Evolutionary conservation across 2,113 vertebrate genomes (phyloP).

Genomic region (Butastur rufipennis): DNA sequence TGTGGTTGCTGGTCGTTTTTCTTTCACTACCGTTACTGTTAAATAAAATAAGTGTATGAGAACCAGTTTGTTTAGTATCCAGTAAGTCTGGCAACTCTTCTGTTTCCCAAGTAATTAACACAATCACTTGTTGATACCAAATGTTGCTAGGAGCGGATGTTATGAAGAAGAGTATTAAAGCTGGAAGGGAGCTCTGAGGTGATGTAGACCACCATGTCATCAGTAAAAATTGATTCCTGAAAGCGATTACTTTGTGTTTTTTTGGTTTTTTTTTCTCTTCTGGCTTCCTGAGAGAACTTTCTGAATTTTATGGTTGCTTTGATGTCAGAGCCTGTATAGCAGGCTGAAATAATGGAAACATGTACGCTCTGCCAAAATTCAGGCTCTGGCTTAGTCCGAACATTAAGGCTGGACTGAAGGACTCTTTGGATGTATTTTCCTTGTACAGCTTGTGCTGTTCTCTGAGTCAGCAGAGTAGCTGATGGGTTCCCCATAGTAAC

Average conservation of each 20-base stretch:
- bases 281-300: neutral
- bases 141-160: neutral
- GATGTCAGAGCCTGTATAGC: neutral
- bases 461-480: neutral
- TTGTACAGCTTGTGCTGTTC: neutral
- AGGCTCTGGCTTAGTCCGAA: neutral
- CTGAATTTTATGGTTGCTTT: neutral
- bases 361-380: neutral
- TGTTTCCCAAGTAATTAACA: neutral
- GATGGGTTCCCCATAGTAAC: neutral
- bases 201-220: accelerated
- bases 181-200: neutral
- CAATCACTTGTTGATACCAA: neutral
- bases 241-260: neutral
- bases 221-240: neutral
- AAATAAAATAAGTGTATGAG: neutral
- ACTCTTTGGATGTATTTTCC: neutral
- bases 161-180: neutral
- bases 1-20: neutral
- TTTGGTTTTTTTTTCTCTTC: neutral
- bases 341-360: neutral
- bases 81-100: neutral
- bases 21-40: neutral
- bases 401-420: neutral
- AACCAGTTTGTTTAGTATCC: neutral